A percentile compares a stretch with the other conserved stretches of the same genome.
Conservation (phyloP, 2,797 vertebrate species). For the Clarias pachynema region DNA sequence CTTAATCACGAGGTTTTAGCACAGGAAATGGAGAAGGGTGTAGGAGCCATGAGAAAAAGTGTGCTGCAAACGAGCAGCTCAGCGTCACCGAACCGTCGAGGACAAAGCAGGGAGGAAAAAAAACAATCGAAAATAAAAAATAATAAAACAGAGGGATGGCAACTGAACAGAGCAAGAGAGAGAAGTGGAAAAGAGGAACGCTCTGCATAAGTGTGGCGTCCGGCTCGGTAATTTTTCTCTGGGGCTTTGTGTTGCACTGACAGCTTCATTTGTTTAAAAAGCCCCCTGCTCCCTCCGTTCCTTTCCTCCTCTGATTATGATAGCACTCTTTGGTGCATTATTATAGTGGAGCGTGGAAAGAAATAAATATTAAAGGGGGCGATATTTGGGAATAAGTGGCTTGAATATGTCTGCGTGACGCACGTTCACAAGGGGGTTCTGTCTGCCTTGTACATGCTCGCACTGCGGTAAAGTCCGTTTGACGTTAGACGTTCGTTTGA, state of each 20-base stretch:
- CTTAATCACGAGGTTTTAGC: conserved; percentile 76
- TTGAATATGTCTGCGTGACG: conserved; percentile 67
- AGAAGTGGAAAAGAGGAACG: conserved; percentile 59
- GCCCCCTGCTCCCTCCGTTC: conserved; percentile 67
- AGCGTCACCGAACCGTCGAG: neutral
- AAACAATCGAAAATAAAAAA: neutral
- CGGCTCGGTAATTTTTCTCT: conserved; percentile 80
- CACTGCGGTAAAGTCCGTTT: neutral
- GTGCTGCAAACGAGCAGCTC: conserved; percentile 22
- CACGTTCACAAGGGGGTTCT: conserved; percentile 67
- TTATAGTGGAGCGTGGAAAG: conserved; percentile 63
- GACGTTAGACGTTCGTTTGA: no score
- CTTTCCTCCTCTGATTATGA: conserved; percentile 76
- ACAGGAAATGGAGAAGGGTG: conserved; percentile 34
- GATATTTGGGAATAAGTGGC: conserved; percentile 71
- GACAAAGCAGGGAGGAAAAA: neutral
- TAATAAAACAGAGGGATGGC: conserved; percentile 15
- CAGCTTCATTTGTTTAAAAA: conserved; percentile 88
- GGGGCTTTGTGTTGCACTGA: conserved; percentile 78
- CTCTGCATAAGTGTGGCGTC: conserved; percentile 76
- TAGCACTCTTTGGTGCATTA: conserved; percentile 70
- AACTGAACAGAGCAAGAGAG: conserved; percentile 14
- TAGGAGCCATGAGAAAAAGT: conserved; percentile 33
- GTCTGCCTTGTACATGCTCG: conserved; percentile 63
- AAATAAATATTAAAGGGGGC: conserved; percentile 62